Base-by-base conservation (phyloP, 1,140 invertebrate species). In the Brachionus manjavacas region DNA sequence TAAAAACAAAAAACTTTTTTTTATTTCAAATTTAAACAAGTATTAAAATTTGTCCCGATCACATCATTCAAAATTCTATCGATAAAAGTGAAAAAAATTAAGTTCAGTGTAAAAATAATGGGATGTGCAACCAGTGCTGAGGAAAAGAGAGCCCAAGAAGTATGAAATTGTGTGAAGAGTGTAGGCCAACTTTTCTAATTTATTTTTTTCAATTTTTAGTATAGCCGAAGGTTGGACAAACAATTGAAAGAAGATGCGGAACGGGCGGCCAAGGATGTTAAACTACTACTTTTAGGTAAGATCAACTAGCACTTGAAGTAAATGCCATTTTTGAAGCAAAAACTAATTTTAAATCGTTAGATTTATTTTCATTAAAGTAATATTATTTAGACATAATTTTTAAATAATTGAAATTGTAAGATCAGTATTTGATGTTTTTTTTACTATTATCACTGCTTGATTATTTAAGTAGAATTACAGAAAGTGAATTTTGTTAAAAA, bases 221-320 rank as follows among this genome's bases (percentile, higher is more conserved):
- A 96, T 89, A 97, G 95, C 92, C 97, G 97, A 91, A 94, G 94
- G 91, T 99, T 99, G 87, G 97, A 99, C 91, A 98, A 96, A 91
- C 98, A 98, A 91, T 92, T 99, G 84, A 99, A 99, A 91, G 97
- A 99, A 91, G 97, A 99, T 92, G 96, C 96, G 78, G 94, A 99
- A 86, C 96, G 99, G 90, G 97, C 97, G 60, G 96, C 97, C 88
- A 99, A 99, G 92, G 97, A 99, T 92, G 98, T 99, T 89, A 99
- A 99, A 92, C 92, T 99, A 86, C 92, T 99, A 87, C 92, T 99
- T 86, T 92, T 99, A 88, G 97, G 96, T 98, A 92, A 92, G 14
- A 14, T 28, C 25, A 4, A 68, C 14, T 39, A n/a, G 88, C 4
- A 23, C 28, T 52, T 25, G 43, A 28, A 49, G 6, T 9, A 72